Percentiles rank a stretch among this genome's conserved stretches.
Conservation (phyloP, 2,888 invertebrate species). For the Hyposoter dolosus region DNA sequence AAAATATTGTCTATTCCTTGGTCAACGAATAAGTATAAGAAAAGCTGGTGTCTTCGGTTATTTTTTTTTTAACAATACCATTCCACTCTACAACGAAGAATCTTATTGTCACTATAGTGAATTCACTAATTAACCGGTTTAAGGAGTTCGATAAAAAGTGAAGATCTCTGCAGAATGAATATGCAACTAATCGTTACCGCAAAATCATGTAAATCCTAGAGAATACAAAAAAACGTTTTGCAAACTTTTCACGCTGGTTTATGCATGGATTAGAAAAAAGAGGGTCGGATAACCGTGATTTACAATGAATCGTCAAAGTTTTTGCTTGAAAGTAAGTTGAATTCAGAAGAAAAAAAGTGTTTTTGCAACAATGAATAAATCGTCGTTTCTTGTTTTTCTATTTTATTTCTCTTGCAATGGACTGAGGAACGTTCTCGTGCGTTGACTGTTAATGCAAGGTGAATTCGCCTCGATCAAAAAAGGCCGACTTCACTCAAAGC, state of each 20-base stretch:
- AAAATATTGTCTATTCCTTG: not conserved
- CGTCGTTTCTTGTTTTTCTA: constrained; percentile 9
- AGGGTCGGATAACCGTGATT: not conserved
- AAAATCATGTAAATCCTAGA: not conserved
- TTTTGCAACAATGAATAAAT: not conserved
- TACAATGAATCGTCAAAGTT: not conserved
- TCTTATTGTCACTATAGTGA: not conserved
- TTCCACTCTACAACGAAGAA: not conserved
- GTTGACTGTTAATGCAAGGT: constrained; percentile 63
- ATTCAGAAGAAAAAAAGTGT: not conserved
- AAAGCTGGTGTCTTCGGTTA: not conserved
- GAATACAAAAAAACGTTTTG: not conserved
- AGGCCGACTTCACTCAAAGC: constrained; percentile 45
- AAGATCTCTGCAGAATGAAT: not conserved
- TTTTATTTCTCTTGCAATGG: constrained; percentile 37
- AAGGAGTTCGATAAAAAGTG: not conserved
- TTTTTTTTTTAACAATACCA: not conserved
- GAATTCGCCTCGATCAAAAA: constrained; percentile 52
- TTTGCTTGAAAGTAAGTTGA: not conserved
- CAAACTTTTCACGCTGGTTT: not conserved
- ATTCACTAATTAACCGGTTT: constrained; percentile 6
- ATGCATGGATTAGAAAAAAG: not conserved
- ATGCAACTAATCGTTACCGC: not conserved
- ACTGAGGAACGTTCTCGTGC: constrained; percentile 54
- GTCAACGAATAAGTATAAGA: not conserved